Conservation (phyloP, 2,113 vertebrate species). For the Zosterops japonicus region DNA sequence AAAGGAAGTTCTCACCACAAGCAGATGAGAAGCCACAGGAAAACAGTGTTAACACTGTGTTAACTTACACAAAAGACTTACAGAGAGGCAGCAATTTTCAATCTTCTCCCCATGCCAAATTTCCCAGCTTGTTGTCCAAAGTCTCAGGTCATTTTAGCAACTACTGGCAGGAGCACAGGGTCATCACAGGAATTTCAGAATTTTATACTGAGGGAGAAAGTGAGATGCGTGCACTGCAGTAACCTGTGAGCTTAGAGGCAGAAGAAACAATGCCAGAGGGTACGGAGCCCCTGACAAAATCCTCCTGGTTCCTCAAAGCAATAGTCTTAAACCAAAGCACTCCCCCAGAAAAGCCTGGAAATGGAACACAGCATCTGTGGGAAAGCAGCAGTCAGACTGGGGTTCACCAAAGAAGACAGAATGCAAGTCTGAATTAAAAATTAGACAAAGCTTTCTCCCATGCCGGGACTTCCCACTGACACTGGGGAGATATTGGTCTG, state of each 20-base stretch:
- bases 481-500: background rate
- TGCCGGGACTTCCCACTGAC: background rate
- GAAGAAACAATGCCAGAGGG: background rate
- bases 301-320: background rate
- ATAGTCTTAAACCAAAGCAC: background rate
- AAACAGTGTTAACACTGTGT: accelerated
- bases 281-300: background rate
- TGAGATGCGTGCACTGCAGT: background rate
- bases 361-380: background rate
- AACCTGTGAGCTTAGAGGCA: background rate
- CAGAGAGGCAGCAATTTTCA: background rate
- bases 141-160: background rate
- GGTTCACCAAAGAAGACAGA: background rate
- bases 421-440: background rate
- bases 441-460: background rate
- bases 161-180: background rate
- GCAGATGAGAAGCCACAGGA: background rate
- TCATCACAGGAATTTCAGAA: background rate
- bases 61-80: background rate
- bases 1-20: background rate
- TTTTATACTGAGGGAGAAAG: background rate
- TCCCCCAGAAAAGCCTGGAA: background rate
- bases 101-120: background rate
- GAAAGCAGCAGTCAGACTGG: background rate
- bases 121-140: background rate